Conservation (phyloP, 30 jellyfish, hydroid and myxozoan genomes). For the Cassiopea andromeda region DNA sequence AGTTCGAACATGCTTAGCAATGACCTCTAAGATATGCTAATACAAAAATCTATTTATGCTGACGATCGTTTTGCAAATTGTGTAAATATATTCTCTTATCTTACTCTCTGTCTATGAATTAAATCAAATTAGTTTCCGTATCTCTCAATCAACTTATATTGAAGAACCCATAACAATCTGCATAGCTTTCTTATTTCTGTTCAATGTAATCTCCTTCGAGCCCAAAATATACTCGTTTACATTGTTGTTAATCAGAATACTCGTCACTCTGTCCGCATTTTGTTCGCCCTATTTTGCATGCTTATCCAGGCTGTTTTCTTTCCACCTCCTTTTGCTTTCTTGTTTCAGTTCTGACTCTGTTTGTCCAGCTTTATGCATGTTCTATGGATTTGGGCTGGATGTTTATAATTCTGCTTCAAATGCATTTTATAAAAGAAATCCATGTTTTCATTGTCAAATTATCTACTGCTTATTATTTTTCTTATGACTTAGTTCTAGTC, state of each 20-base stretch:
- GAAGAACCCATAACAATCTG: conserved; percentile 19
- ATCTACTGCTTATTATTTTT: conserved; percentile 1
- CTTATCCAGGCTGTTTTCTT: neutral
- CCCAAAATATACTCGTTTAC: conserved; percentile 4
- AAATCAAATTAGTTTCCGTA: conserved; percentile 1
- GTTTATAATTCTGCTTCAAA: conserved; percentile 3
- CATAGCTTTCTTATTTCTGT: neutral
- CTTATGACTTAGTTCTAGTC: neutral
- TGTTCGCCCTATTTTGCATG: neutral
- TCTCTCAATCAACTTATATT: conserved; percentile 10
- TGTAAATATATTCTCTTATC: conserved; percentile 1
- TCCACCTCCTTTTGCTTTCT: neutral
- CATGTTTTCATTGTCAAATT: conserved; percentile 1
- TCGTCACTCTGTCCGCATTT: neutral
- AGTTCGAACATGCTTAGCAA: neutral
- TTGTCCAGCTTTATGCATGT: conserved; percentile 9
- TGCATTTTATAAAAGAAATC: neutral
- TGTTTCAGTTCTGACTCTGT: neutral
- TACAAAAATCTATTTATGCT: conserved; percentile 1
- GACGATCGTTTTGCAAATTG: neutral
- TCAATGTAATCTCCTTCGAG: conserved; percentile 17
- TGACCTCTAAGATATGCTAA: neutral
- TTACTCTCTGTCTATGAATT: neutral
- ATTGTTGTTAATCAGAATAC: conserved; percentile 2
- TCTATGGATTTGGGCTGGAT: neutral